A percentile compares a stretch with the other conserved stretches of the same genome.
Evolutionary conservation across 2,113 vertebrate genomes (phyloP).

Genomic region (Tragelaphus strepsiceros): DNA sequence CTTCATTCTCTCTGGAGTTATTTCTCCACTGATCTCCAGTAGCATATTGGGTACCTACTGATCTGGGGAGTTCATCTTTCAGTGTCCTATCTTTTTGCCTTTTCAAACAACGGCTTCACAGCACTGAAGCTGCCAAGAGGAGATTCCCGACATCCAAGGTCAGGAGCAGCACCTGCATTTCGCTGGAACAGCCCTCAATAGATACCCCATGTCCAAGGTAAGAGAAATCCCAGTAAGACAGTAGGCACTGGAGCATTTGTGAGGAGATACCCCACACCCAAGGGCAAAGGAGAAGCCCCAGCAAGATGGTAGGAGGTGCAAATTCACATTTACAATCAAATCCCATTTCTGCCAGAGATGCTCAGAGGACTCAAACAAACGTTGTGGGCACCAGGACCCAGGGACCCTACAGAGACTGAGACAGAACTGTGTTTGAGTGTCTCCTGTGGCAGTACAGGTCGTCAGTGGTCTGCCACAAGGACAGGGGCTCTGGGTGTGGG

Average conservation of each 20-base stretch:
- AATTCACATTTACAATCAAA: neutral
- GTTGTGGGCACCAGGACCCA: neutral
- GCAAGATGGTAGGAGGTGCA: neutral
- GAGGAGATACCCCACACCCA: fast-evolving
- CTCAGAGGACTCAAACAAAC: neutral
- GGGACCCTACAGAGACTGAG: neutral
- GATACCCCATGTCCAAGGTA: neutral
- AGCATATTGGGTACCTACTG: neutral
- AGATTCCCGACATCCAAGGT: neutral
- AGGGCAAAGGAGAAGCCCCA: neutral
- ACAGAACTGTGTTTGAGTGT: neutral
- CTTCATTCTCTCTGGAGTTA: too few species aligned
- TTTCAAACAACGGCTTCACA: neutral
- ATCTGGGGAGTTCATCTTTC: neutral
- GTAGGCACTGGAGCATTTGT: neutral
- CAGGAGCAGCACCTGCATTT: neutral
- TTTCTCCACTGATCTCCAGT: neutral
- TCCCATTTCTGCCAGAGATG: neutral
- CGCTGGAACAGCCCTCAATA: neutral
- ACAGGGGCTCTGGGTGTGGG: neutral
- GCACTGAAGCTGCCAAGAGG: neutral
- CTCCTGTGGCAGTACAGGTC: neutral
- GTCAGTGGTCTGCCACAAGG: fast-evolving
- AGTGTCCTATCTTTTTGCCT: neutral
- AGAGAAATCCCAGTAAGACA: neutral